Conservation (phyloP, 2,113 vertebrate genomes). For the Sturnus vulgaris region DNA sequence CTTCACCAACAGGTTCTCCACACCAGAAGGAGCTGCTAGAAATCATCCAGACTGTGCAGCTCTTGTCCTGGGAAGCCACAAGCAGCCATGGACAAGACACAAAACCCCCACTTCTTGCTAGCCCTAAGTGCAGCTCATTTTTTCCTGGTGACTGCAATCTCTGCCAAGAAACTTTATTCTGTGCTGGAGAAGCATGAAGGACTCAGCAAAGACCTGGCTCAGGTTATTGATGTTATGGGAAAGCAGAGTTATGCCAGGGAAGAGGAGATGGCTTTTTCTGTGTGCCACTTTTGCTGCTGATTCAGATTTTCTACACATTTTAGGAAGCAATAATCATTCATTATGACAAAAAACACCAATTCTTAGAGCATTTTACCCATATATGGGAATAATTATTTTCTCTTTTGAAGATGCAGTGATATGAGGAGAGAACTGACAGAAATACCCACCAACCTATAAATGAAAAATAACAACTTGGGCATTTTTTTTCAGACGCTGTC, state of each 20-base stretch:
- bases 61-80: accelerated
- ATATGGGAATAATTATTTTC: neutral
- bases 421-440: neutral
- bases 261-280: neutral
- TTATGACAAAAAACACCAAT: neutral
- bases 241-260: neutral
- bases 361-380: neutral
- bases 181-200: neutral
- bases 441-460: neutral
- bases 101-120: neutral
- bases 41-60: neutral
- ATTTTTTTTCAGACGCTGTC: neutral
- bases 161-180: neutral
- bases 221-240: neutral
- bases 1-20: neutral
- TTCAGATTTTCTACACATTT: neutral
- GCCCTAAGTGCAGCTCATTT: neutral
- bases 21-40: neutral
- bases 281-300: neutral
- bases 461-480: neutral
- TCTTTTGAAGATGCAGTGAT: neutral
- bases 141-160: neutral
- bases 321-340: neutral
- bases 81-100: neutral
- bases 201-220: neutral